Conservation (phyloP, 1,140 invertebrate species). For the Atta texana region DNA sequence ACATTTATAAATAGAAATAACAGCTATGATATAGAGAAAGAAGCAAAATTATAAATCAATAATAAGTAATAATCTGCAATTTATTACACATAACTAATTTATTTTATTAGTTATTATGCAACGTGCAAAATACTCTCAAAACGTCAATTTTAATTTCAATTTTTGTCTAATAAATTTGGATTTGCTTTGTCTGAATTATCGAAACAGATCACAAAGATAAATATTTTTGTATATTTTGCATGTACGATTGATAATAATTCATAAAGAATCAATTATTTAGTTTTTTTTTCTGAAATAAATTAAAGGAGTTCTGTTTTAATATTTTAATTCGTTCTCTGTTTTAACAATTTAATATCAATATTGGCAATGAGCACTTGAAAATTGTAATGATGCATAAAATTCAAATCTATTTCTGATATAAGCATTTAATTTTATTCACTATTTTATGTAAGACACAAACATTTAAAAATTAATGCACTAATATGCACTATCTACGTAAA, state of each 20-base stretch:
- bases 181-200: neutral
- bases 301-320: neutral
- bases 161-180: neutral
- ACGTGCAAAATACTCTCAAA: neutral
- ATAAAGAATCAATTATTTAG: neutral
- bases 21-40: neutral
- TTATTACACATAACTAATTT: neutral
- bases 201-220: neutral
- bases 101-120: neutral
- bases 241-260: neutral
- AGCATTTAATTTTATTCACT: neutral
- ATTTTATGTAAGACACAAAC: neutral
- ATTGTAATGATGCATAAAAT: neutral
- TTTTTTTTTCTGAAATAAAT: neutral
- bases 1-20: conserved; percentile 18
- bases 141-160: conserved; percentile 3
- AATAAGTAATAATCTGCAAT: neutral
- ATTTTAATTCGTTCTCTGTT: neutral
- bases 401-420: neutral
- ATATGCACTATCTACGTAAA: too few relatives aligned
- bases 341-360: neutral
- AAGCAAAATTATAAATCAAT: neutral
- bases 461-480: conserved; percentile 2
- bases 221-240: neutral
- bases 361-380: neutral